Evolutionary conservation across 2,797 vertebrate genomes (phyloP), one percentile per base, ranked within the genome.

Genomic region (Erethizon dorsatum): DNA sequence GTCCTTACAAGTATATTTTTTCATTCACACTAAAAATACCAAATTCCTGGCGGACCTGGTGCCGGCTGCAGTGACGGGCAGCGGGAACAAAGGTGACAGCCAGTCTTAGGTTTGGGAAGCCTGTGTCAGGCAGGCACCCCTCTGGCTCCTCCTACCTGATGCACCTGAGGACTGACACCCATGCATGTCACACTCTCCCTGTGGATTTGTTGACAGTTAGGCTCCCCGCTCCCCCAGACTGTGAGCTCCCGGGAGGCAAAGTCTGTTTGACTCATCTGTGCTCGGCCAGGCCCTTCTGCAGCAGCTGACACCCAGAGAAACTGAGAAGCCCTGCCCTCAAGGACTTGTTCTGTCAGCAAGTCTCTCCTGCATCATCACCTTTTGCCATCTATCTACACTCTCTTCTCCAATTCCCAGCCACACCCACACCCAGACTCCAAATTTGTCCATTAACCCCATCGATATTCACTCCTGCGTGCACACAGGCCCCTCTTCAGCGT

Each of bases 1-100:
- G 90, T 88, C 91, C 18, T 71, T 54, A 50, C 88, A 91, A 50
- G n/a, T 79, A 1, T 63, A 69, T 93, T 80, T 80, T 47, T 96
- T 89, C 54, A 86, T 94, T 79, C 37, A 57, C 28, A 91, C 24
- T 54, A 94, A 67, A 59, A 71, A 28, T 54, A 45, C 7, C 2
- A 22, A 57, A n/a, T 79, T 15, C 67, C 78, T 41, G 28, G 20
- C 37, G 28, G 31, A 31, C 28, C 15, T 26, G 54, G 17, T 41
- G 28, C 50, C 65, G 59, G 54, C 20, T 65, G 12, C 33, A 6
- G 56, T 69, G 31, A 6, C 69, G 83, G 65, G 24, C 75, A 24
- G 50, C 24, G 31, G 56, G 17, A 37, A 0, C 4, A 71, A 69
- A 88, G 31, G 69, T 52, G 20, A 79, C 61, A 63, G 73, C 9